Evolutionary conservation across 64 coral and sea anemone species (phyloP).

Genomic region (Pachyseris speciosa): DNA sequence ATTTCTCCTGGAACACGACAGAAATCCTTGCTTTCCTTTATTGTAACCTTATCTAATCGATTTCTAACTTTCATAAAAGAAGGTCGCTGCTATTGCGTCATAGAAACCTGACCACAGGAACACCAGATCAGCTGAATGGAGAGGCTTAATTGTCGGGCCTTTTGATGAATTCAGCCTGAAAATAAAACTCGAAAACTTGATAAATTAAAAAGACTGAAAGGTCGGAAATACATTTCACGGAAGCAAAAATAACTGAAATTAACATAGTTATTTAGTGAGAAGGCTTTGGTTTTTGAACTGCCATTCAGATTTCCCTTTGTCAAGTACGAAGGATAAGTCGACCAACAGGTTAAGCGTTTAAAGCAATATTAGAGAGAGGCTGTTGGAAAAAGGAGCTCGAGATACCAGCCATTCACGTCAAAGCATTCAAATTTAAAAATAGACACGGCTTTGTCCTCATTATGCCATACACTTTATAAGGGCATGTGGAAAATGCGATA

Average conservation of each 20-base stretch:
- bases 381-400: no score
- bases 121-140: neutral
- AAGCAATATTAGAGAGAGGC: no score
- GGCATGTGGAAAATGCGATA: neutral
- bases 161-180: neutral
- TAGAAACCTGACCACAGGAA: neutral
- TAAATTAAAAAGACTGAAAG: neutral
- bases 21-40: neutral
- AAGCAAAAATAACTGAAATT: neutral
- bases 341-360: no score
- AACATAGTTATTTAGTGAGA: no score
- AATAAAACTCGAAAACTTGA: conserved; percentile 1
- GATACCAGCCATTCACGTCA: no score
- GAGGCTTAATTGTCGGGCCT: neutral
- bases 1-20: no score
- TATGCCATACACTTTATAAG: neutral
- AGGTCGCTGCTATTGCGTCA: neutral
- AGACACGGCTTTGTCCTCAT: neutral
- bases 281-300: no score
- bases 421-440: neutral
- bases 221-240: neutral
- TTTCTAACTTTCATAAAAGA: neutral
- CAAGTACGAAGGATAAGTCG: no score
- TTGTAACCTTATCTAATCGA: no score
- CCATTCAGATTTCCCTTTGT: no score